Base-by-base conservation (phyloP, 2,888 invertebrate species). In the Luperina nickerlii region DNA sequence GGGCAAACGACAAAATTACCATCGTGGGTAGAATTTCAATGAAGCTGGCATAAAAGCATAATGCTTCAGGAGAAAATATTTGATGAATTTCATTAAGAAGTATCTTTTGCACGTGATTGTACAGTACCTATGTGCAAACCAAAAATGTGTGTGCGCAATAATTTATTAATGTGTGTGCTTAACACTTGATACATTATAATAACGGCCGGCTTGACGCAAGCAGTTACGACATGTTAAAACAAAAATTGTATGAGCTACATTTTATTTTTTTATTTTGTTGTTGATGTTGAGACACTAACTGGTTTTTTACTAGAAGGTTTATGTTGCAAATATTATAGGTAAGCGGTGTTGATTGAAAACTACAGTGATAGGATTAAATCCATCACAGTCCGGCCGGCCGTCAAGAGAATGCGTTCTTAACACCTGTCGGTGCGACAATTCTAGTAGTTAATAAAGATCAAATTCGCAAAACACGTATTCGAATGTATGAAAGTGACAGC, bases 151-250 rank as follows among this genome's bases (percentile, higher is more conserved):
- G 88, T 77, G 85, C 76, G 88, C 65, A 78, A 74, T 81, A 84
- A 84, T 79, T 76, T 82, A 84, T 89, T 77, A 81, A 89, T 81
- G 77, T 88, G 74, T 82, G 77, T 89, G 77, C 86, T 89, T 89
- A 85, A 70, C 78, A 81, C 77, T 89, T 88, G 77, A 88, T 87
- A 87, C 78, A 82, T 77, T 87, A 85, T 73, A 80, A 89, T 78
- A 88, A 80, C 76, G 69, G 24, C 3, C 3, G n/a, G 38, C 5
- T 38, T 88, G 82, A 89, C 74, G 90, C 68, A 87, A 88, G 51
- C 24, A 8, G 62, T 87, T 89, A 82, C 87, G 63, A 66, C 71
- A 88, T 74, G 27, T 57, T 66, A 48, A 51, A 79, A 81, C 71
- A 79, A 87, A 86, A 88, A 87, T 45, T 68, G 32, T 71, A 74